Evolutionary conservation across 2,888 invertebrate species (phyloP).

Genomic region (Drosophila dives): DNA sequence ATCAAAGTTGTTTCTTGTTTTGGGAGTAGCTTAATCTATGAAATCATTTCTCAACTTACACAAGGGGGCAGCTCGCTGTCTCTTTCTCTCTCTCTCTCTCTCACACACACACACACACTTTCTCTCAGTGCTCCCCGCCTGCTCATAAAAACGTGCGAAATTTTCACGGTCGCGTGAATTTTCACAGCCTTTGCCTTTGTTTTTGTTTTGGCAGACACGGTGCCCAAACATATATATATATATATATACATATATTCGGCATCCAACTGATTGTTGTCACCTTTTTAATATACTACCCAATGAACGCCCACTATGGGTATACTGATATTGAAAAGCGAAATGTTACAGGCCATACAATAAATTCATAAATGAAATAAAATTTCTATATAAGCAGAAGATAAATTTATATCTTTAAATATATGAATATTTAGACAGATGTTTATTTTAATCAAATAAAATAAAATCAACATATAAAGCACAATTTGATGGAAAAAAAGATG

Average conservation of each 20-base stretch:
- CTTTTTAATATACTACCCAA: conserved; percentile 50
- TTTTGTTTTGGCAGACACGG: conserved; percentile 59
- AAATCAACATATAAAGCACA: neutral
- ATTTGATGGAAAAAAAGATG: neutral
- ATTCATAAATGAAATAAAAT: too few relatives aligned
- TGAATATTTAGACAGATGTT: neutral
- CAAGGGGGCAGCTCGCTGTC: too few relatives aligned
- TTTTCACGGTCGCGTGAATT: conserved; percentile 77
- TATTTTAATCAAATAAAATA: neutral
- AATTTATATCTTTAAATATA: neutral
- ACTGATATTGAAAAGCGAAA: neutral
- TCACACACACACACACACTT: neutral
- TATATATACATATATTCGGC: conserved; percentile 3
- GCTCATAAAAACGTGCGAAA: conserved; percentile 84
- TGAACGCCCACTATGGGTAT: neutral
- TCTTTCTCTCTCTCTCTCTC: neutral
- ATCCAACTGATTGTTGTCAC: conserved; percentile 66
- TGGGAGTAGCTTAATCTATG: conserved; percentile 69
- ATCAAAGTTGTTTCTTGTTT: conserved; percentile 53
- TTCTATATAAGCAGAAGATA: neutral
- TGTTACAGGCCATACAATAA: neutral
- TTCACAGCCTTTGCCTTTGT: conserved; percentile 62
- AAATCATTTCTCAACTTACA: conserved; percentile 73
- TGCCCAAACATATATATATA: conserved; percentile 14
- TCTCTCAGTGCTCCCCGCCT: neutral